A percentile compares a stretch with the other conserved stretches of the same genome.
phyloP scores from a whole-genome alignment of 2,888 invertebrate genomes.

The Himalopsyche japonica region DNA sequence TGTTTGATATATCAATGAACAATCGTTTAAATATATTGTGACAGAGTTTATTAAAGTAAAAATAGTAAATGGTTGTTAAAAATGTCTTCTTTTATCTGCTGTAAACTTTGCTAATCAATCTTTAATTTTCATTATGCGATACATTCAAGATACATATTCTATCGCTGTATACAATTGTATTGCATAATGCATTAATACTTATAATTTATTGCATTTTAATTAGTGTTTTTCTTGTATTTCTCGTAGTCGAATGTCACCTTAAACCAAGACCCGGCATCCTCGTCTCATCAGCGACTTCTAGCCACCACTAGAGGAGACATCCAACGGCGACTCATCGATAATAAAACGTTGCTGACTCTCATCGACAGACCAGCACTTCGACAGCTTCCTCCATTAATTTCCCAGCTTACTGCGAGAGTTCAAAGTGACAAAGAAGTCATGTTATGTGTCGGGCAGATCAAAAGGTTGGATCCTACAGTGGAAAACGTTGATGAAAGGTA shows the following conservation, averaged over 20 bases:
- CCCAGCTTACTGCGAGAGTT: conserved; percentile 75
- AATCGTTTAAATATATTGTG: no score
- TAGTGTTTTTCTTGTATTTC: neutral
- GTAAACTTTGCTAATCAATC: no score
- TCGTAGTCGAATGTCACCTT: conserved; percentile 58
- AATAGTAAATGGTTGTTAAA: no score
- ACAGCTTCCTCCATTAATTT: conserved; percentile 70
- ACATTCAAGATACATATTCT: no score
- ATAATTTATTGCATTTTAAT: no score
- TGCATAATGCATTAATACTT: no score
- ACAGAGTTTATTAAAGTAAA: no score
- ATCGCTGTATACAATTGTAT: no score
- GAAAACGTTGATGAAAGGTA: conserved; percentile 66
- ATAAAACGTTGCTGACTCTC: conserved; percentile 84
- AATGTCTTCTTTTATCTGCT: no score
- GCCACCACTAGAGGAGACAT: conserved; percentile 84
- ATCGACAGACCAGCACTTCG: conserved; percentile 81
- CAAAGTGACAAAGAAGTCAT: conserved; percentile 91
- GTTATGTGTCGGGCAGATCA: conserved; percentile 70
- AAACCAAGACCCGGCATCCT: conserved; percentile 76
- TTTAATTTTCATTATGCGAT: no score
- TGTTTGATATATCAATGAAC: no score
- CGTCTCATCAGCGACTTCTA: conserved; percentile 87
- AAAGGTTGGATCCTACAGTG: conserved; percentile 63
- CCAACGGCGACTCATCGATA: conserved; percentile 87